A percentile compares a stretch with the other conserved stretches of the same genome.
phyloP scores from a whole-genome alignment of 2,888 invertebrate genomes.

The Drosophila seclusa region DNA sequence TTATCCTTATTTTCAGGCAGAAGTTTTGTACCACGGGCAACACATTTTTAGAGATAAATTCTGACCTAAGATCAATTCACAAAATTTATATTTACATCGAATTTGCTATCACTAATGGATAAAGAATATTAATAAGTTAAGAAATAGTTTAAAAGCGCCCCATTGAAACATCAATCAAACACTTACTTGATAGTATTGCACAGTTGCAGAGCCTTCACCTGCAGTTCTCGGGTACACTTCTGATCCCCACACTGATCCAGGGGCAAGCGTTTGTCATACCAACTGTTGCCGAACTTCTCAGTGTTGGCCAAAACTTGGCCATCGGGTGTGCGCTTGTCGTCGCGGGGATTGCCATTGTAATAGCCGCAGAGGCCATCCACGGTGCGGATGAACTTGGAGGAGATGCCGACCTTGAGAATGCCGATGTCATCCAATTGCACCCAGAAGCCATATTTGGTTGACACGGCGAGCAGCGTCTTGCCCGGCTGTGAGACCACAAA shows the following conservation, averaged over 20 bases:
- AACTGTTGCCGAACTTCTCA: constrained; percentile 91
- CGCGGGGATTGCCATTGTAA: constrained; percentile 88
- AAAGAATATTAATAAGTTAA: neutral
- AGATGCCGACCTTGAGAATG: constrained; percentile 90
- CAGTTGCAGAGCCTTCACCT: constrained; percentile 88
- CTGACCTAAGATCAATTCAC: too few species aligned
- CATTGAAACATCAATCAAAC: neutral
- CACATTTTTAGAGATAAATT: too few species aligned
- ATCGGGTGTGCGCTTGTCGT: constrained; percentile 90
- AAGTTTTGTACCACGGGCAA: too few species aligned
- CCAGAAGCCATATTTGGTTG: constrained; percentile 90
- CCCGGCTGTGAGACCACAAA: constrained; percentile 90
- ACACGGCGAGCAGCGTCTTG: constrained; percentile 89
- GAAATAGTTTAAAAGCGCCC: neutral
- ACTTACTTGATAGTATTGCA: constrained; percentile 89
- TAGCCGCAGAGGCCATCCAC: constrained; percentile 93
- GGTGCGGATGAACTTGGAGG: constrained; percentile 87
- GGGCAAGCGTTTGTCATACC: constrained; percentile 86
- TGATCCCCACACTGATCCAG: constrained; percentile 87
- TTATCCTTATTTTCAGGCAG: too few species aligned
- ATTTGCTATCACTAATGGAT: neutral
- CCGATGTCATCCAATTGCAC: constrained; percentile 89
- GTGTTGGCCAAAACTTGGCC: constrained; percentile 88
- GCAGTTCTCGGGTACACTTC: constrained; percentile 87
- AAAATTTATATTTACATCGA: too few species aligned